phyloP scores from a whole-genome alignment of 2,888 invertebrate species.

The Sinohyriopsis cumingii region DNA sequence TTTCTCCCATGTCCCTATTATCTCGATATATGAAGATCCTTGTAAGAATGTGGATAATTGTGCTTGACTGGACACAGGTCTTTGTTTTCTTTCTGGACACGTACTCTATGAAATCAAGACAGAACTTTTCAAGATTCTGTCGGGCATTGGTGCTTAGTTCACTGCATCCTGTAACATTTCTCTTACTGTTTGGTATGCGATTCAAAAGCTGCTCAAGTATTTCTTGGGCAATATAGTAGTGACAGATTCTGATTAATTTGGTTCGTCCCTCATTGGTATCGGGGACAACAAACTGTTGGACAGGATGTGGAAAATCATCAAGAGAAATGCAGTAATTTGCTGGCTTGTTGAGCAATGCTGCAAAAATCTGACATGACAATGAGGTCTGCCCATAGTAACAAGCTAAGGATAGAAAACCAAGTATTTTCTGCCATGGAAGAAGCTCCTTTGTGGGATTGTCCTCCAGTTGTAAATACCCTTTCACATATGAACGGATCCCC shows the following conservation, averaged over 20 bases:
- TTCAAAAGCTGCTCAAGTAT: constrained; percentile 34
- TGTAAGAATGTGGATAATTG: constrained; percentile 31
- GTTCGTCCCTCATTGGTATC: constrained; percentile 22
- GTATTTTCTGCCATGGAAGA: constrained; percentile 24
- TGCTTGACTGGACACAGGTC: constrained; percentile 10
- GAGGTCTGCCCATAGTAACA: constrained; percentile 41
- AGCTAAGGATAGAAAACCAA: constrained; percentile 35
- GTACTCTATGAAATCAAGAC: constrained; percentile 35
- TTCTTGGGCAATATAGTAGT: constrained; percentile 43
- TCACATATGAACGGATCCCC: constrained; percentile 37
- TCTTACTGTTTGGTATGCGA: constrained; percentile 2
- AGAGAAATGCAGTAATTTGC: constrained; percentile 20
- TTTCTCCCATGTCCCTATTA: constrained; percentile 30
- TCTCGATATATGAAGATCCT: constrained; percentile 44
- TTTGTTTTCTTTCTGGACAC: constrained; percentile 29
- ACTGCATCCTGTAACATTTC: neutral
- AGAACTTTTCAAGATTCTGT: constrained; percentile 26
- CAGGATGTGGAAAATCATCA: constrained; percentile 28
- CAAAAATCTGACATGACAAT: constrained; percentile 38
- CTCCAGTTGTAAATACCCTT: constrained; percentile 31
- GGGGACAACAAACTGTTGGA: constrained; percentile 26
- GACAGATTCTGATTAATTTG: constrained; percentile 32
- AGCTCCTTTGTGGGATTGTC: constrained; percentile 13
- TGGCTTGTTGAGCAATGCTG: constrained; percentile 19
- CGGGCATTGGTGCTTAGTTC: constrained; percentile 26